A percentile compares a stretch with the other conserved stretches of the same genome.
These are phyloP conservation scores for Leptatherina wallacei DNA, from an alignment of 2,797 vertebrate species.

Conservation along the genomic window DNA sequence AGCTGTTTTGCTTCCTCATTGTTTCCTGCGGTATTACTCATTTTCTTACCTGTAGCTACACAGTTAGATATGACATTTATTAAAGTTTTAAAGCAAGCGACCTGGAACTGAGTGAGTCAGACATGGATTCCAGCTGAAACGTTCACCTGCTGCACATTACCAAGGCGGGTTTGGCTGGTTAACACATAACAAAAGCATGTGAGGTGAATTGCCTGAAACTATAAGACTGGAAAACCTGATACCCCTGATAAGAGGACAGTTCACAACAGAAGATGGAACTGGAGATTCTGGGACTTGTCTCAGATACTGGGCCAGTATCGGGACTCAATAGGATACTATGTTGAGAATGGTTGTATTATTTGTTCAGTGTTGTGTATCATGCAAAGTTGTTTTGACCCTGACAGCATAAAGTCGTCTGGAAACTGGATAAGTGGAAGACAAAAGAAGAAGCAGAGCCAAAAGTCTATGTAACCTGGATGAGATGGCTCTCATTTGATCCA, in stretches of 20 bases:
- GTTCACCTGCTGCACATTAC: neutral
- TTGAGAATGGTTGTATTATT: neutral
- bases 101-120: neutral
- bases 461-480: no score
- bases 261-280: slow-evolving; percentile 18
- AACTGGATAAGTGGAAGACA: no score
- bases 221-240: slow-evolving; percentile 29
- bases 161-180: slow-evolving; percentile 42
- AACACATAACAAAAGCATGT: slow-evolving; percentile 23
- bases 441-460: no score
- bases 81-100: neutral
- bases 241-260: neutral
- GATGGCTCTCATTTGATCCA: no score
- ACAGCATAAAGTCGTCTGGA: no score
- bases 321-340: neutral
- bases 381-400: neutral
- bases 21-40: neutral
- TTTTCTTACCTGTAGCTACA: neutral
- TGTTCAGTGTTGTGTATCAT: neutral
- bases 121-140: neutral
- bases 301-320: neutral
- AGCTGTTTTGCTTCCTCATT: neutral
- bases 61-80: neutral
- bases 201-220: slow-evolving; percentile 22
- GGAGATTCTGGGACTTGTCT: slow-evolving; percentile 18